Percentiles rank a stretch among this genome's conserved stretches.
Evolutionary conservation across 2,113 vertebrate species (phyloP).

Genomic region (Eudorcas thomsonii): DNA sequence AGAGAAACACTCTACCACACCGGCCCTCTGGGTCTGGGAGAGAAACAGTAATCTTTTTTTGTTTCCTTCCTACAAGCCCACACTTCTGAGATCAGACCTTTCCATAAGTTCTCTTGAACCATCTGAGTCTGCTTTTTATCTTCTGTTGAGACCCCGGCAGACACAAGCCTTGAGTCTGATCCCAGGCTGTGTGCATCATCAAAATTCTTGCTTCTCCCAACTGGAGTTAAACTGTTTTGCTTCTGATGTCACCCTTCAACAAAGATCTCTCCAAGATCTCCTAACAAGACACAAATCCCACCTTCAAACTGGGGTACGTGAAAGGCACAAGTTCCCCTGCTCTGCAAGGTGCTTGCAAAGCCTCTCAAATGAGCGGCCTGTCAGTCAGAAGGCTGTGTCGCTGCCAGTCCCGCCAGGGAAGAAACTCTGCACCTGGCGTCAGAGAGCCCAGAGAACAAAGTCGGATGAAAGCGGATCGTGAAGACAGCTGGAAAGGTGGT

Average conservation of each 20-base stretch:
- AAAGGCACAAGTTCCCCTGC: not conserved
- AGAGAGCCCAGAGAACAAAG: not conserved
- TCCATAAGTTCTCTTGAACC: not conserved
- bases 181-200: not conserved
- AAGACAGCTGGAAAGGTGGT: not conserved
- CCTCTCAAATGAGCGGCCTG: not conserved
- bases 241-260: not conserved
- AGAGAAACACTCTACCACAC: not conserved
- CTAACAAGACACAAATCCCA: not conserved
- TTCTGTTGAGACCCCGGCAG: not conserved
- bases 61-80: not conserved
- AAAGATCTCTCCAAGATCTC: not conserved
- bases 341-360: not conserved
- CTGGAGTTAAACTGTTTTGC: not conserved
- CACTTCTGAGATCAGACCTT: not conserved
- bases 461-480: not conserved
- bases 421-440: not conserved
- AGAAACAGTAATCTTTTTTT: not conserved
- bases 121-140: not conserved
- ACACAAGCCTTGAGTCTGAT: not conserved
- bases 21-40: not conserved
- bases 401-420: not conserved
- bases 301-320: not conserved
- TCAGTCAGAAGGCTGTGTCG: not conserved
- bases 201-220: not conserved